Evolutionary conservation across 2,888 invertebrate genomes (phyloP), one percentile per base, ranked within the genome.

Genomic region (Acanthopleura granulata): DNA sequence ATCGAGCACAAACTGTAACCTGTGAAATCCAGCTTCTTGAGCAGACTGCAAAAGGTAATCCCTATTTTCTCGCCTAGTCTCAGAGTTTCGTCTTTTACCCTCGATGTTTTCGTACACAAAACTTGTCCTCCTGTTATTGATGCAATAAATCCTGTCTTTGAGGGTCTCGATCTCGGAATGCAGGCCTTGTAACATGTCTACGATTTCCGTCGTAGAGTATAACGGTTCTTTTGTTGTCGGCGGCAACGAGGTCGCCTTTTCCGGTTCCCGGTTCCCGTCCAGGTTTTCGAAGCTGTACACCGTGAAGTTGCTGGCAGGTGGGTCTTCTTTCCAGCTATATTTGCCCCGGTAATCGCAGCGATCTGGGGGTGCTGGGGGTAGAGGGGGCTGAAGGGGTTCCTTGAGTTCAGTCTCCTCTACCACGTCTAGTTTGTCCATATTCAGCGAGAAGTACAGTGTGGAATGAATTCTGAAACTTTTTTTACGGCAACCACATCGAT

Each of bases 351-450:
- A 30, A 16, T 69, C 30, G 12, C 69, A 29, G 18, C 30, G 27
- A 30, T 30, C 25, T 4, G 27, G 27, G 6, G 69, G 69, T 16
- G 30, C 69, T 6, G 69, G 69, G 25, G 69, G 69, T 16, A 69
- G 69, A 16, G 69, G 69, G n/a, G 69, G 69, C 30, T 30, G 69
- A 18, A 69, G 69, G 27, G 69, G 25, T 12, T 69, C 74, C 74
- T 25, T 51, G 1, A 49, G 18, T n/a, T 69, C 69, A 70, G n/a
- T 72, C 70, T 27, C 74, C 15, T 51, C 30, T 14, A n/a, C 15
- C 22, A 11, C 76, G 16, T 22, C 57, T 22, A 18, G 57, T 57
- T 57, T 57, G 57, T 57, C 57, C 57, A 57, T 57, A 57, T 57
- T 57, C 57, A 57, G 22, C n/a, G 57, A 57, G 57, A 57, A 57